These are phyloP conservation scores for Parazoanthus swiftii DNA, from an alignment of 92 coral and sea anemone species.

Conservation along the genomic window DNA sequence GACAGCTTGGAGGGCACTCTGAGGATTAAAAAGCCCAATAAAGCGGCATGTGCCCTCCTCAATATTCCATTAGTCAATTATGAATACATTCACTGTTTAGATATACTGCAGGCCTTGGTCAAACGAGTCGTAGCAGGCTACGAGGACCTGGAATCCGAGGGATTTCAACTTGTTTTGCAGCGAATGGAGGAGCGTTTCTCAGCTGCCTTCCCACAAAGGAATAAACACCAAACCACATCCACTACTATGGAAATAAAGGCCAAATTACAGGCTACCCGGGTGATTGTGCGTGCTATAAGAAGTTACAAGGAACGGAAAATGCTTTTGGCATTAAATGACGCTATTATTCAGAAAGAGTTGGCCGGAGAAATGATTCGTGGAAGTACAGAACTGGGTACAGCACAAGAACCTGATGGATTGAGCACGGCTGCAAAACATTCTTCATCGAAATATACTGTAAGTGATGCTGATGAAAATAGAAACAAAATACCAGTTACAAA, in stretches of 20 bases:
- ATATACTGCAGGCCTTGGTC: conserved; percentile 89
- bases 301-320: conserved; percentile 67
- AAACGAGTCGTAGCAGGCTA: conserved; percentile 76
- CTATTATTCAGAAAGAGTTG: not conserved
- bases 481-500: not conserved
- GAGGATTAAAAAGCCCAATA: conserved; percentile 79
- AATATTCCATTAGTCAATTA: conserved; percentile 85
- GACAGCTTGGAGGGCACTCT: conserved; percentile 80
- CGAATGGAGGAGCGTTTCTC: conserved; percentile 88
- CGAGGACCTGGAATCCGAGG: conserved; percentile 75
- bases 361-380: not conserved
- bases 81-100: conserved; percentile 83
- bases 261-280: conserved; percentile 68
- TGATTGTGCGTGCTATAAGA: conserved; percentile 76
- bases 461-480: not conserved
- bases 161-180: conserved; percentile 76
- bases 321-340: conserved; percentile 34
- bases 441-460: not conserved
- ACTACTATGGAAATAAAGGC: conserved; percentile 74
- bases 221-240: conserved; percentile 61
- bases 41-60: conserved; percentile 90
- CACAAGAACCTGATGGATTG: not conserved
- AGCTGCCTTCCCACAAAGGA: conserved; percentile 81
- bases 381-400: not conserved
- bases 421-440: not conserved